Conservation (phyloP, 2,888 invertebrate species). For the Phyto melanocephala region DNA sequence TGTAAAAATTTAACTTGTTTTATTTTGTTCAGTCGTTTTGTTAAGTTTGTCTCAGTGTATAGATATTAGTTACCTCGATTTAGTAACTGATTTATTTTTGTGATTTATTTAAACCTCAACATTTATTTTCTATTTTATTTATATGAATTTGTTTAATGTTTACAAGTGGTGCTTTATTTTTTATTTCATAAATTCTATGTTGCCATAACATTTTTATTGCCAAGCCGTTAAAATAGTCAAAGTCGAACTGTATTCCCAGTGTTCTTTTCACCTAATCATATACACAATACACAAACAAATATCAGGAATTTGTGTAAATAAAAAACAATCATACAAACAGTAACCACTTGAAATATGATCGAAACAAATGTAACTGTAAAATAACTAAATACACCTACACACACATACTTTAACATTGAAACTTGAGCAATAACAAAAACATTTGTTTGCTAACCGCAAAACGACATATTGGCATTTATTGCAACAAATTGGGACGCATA, state of each 20-base stretch:
- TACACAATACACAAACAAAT: neutral
- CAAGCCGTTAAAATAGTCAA: neutral
- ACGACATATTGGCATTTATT: conserved; percentile 74
- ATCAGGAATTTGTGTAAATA: neutral
- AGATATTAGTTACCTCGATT: neutral
- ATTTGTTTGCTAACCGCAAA: conserved; percentile 65
- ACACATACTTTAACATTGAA: conserved; percentile 15
- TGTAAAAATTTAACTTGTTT: no score
- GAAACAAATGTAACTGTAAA: conserved; percentile 40
- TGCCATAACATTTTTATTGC: neutral
- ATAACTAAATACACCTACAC: neutral
- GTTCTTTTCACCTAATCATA: conserved; percentile 1
- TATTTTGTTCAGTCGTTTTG: neutral
- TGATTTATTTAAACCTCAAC: neutral
- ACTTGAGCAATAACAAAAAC: conserved; percentile 65
- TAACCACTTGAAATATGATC: conserved; percentile 59
- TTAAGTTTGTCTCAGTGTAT: neutral
- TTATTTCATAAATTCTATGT: neutral
- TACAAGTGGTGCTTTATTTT: neutral
- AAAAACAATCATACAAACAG: neutral
- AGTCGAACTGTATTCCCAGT: neutral
- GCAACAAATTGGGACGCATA: conserved; percentile 72
- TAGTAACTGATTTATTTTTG: conserved; percentile 19
- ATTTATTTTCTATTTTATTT: neutral
- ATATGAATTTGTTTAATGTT: neutral